phyloP scores from a whole-genome alignment of 2,113 vertebrate species.

The Paradoxurus hermaphroditus region DNA sequence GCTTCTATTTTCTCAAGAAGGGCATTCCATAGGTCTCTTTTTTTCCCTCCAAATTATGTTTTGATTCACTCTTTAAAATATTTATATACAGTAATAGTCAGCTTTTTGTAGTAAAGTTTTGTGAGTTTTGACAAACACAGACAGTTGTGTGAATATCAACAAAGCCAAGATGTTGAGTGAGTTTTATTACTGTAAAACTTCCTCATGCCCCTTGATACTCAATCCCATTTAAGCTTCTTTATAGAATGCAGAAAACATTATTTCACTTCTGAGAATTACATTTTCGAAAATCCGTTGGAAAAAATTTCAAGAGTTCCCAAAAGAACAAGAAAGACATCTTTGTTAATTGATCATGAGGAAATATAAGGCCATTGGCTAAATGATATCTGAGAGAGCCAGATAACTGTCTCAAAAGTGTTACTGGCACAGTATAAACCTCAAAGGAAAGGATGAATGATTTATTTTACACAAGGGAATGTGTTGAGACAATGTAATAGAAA shows the following conservation, averaged over 20 bases:
- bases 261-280: conserved; percentile 29
- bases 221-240: background rate
- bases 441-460: conserved; percentile 34
- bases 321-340: conserved; percentile 19
- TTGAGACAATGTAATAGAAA: conserved; percentile 29
- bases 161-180: background rate
- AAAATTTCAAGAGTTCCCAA: conserved; percentile 10
- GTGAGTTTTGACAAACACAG: background rate
- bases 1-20: background rate
- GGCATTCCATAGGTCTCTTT: background rate
- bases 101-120: background rate
- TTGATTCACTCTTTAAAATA: background rate
- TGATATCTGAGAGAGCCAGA: conserved; percentile 3
- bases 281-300: conserved; percentile 4
- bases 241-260: background rate
- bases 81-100: background rate
- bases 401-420: conserved; percentile 33
- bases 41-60: background rate
- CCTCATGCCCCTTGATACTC: background rate
- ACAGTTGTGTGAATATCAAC: background rate
- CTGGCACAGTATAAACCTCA: conserved; percentile 16
- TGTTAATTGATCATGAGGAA: conserved; percentile 44
- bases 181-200: background rate
- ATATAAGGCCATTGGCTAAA: background rate
- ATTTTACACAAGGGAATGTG: conserved; percentile 7